Percentiles rank a stretch among this genome's conserved stretches.
Evolutionary conservation across 2,888 invertebrate species (phyloP).

Genomic region (Tiphia femorata): DNA sequence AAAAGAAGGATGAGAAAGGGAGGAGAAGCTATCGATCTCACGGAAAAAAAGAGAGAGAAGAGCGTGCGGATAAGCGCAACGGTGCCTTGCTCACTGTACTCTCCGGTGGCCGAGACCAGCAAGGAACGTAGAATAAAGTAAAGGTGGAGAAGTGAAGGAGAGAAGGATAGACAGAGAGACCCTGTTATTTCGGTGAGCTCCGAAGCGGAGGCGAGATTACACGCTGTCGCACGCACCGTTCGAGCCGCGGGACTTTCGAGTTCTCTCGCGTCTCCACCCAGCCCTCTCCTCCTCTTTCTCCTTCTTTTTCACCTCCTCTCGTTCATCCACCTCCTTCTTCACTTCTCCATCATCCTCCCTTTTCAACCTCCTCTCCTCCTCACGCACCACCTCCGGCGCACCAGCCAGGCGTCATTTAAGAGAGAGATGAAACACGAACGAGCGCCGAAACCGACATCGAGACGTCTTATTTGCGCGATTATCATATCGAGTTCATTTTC

Average conservation of each 20-base stretch:
- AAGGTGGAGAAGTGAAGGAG: slow-evolving; percentile 46
- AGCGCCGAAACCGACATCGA: slow-evolving; percentile 41
- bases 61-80: slow-evolving; percentile 1
- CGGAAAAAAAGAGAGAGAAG: too few relatives aligned
- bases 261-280: too few relatives aligned
- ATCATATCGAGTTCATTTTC: slow-evolving; percentile 18
- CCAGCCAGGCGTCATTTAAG: slow-evolving; percentile 22
- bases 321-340: neutral
- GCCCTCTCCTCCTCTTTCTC: slow-evolving; percentile 1
- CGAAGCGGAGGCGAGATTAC: slow-evolving; percentile 60
- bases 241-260: slow-evolving; percentile 32
- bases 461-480: slow-evolving; percentile 58
- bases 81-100: neutral
- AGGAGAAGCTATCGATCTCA: too few relatives aligned
- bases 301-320: neutral
- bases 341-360: neutral
- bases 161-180: slow-evolving; percentile 64
- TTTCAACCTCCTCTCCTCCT: neutral
- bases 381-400: slow-evolving; percentile 14
- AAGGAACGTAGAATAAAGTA: too few relatives aligned
- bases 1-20: slow-evolving; percentile 12
- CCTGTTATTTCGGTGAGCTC: slow-evolving; percentile 62
- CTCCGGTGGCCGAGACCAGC: slow-evolving; percentile 14
- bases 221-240: slow-evolving; percentile 65
- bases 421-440: slow-evolving; percentile 29